phyloP scores from a whole-genome alignment of 2,888 invertebrate genomes.

The Phaonia tiefii region DNA sequence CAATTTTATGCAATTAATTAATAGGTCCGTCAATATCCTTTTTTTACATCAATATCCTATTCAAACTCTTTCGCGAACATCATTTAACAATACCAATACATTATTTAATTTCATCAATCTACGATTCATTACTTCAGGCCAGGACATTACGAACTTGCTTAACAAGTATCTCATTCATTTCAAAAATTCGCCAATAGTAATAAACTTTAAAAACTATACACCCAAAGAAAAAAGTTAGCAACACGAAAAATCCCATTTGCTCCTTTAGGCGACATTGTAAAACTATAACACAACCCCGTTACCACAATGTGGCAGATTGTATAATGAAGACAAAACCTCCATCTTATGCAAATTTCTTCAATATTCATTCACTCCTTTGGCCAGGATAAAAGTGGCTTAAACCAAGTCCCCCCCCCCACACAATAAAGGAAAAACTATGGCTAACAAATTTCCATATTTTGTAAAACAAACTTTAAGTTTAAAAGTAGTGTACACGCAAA shows the following conservation, averaged over 20 bases:
- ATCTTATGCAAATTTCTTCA: constrained; percentile 12
- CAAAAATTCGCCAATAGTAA: too few relatives aligned
- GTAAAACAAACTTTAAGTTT: constrained; percentile 19
- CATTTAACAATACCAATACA: too few relatives aligned
- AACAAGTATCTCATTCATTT: too few relatives aligned
- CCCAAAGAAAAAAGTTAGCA: too few relatives aligned
- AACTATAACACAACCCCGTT: not conserved
- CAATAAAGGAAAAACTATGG: constrained; percentile 31
- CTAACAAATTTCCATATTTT: constrained; percentile 34
- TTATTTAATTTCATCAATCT: too few relatives aligned
- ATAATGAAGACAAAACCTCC: constrained; percentile 22
- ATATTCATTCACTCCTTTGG: not conserved
- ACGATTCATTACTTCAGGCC: too few relatives aligned
- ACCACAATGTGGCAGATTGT: constrained; percentile 17
- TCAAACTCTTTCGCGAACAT: too few relatives aligned
- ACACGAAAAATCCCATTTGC: not conserved
- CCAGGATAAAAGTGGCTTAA: constrained; percentile 3
- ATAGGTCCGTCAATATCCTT: too few relatives aligned
- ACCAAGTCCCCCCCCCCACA: constrained; percentile 14
- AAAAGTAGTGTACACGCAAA: not conserved
- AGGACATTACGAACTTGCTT: too few relatives aligned
- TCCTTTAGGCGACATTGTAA: not conserved
- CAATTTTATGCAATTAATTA: too few relatives aligned
- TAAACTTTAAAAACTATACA: too few relatives aligned
- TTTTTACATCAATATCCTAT: too few relatives aligned